These are phyloP conservation scores for Erythrocercus mccallii DNA, from an alignment of 2,113 vertebrate genomes.

Conservation along the genomic window DNA sequence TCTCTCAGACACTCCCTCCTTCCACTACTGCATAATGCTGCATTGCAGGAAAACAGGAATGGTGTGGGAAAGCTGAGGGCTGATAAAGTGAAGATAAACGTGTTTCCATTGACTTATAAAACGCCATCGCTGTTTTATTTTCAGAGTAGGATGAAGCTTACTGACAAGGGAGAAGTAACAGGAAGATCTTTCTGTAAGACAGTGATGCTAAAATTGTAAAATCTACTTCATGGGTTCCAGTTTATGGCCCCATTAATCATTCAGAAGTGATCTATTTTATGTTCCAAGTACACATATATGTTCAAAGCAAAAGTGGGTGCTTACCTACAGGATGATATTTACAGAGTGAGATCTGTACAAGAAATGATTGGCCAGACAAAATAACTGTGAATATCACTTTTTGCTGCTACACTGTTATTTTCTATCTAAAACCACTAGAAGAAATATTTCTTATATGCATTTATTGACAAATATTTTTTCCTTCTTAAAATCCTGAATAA, in stretches of 20 bases:
- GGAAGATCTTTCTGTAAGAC: background rate
- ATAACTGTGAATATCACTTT: slow-evolving; percentile 56
- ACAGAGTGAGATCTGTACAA: slow-evolving; percentile 73
- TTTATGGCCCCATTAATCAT: background rate
- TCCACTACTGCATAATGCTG: background rate
- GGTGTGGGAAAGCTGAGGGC: background rate
- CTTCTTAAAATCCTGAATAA: background rate
- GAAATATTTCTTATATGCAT: background rate
- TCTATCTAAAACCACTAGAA: background rate
- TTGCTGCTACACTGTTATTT: background rate
- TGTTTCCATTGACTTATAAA: background rate
- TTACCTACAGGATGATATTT: slow-evolving; percentile 77
- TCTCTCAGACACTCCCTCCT: background rate
- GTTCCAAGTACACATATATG: slow-evolving; percentile 4
- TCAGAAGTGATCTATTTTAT: background rate
- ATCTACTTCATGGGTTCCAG: background rate
- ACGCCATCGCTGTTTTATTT: background rate
- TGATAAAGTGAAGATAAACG: background rate
- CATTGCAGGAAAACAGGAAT: slow-evolving; percentile 6
- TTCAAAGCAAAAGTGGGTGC: slow-evolving; percentile 85
- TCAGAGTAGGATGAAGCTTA: background rate
- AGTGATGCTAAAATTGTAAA: background rate
- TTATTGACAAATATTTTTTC: background rate
- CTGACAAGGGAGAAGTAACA: background rate
- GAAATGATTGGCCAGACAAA: slow-evolving; percentile 75